Evolutionary conservation across 1,140 invertebrate species (phyloP), one percentile per base, ranked within the genome.

Genomic region (Hyles vespertilio): DNA sequence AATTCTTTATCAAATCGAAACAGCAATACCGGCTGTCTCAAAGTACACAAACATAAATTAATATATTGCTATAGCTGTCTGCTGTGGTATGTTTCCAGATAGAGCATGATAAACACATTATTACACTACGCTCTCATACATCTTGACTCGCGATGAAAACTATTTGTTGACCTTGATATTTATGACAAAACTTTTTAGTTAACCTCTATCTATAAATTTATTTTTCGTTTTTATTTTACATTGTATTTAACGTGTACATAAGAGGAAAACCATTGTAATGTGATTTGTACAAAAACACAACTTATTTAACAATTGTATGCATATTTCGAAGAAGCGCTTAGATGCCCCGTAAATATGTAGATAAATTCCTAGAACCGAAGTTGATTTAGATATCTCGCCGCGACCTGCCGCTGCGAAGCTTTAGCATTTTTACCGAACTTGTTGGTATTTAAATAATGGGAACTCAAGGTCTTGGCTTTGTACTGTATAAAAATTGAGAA

Each of bases 101-200:
- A 60, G 47, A 61, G 55, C 57, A 61, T 58, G 51, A 65, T 61
- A 65, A 57, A 59, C 48, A 56, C 47, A 56, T 59, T 59, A 56
- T 50, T 32, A 40, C 51, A 59, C 45, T 58, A 46, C 47, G 54
- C 48, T 55, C 59, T 61, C 56, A 50, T 64, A 59, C 59, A 45
- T 53, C 48, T 58, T 54, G 51, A 50, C 40, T 56, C 63, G 51
- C 56, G 59, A 61, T 54, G 63, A 64, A 56, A 68, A 65, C 65
- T 65, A 56, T 66, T 51, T 57, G 55, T 46, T 52, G 64, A 59
- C 71, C 71, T 74, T 74, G 71, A 74, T 70, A 74, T 74, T 74
- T 74, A 70, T 67, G 61, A 68, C 60, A 63, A 67, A 22, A 66
- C 63, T 67, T 63, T 65, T 54, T 51, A 55, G 69, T 65, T 65